These are phyloP conservation scores for Papilio aristodemus DNA, from an alignment of 1,140 invertebrate genomes.

Conservation along the genomic window DNA sequence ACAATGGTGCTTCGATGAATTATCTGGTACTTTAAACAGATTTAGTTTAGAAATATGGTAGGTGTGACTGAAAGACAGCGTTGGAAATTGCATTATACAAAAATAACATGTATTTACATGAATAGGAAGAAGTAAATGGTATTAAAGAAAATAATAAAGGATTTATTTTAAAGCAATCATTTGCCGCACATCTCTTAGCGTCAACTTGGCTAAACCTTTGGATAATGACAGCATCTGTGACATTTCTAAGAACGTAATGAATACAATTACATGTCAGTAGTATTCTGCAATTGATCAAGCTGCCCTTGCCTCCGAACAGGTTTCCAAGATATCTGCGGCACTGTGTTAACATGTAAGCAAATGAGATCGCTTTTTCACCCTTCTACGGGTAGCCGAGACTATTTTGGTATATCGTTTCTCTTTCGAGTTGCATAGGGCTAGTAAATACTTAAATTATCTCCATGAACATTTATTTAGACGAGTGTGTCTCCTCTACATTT, in stretches of 20 bases:
- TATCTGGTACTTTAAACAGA: neutral
- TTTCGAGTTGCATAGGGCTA: slow-evolving; percentile 30
- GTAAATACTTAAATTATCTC: neutral
- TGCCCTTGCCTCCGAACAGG: slow-evolving; percentile 27
- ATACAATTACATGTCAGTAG: neutral
- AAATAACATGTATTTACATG: neutral
- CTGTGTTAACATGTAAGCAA: slow-evolving; percentile 37
- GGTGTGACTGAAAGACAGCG: neutral
- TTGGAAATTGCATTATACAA: neutral
- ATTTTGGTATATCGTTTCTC: slow-evolving; percentile 32
- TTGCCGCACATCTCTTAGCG: too few species aligned
- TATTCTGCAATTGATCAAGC: slow-evolving; percentile 38
- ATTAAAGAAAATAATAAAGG: too few species aligned
- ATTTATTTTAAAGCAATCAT: too few species aligned
- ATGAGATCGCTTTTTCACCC: slow-evolving; percentile 40
- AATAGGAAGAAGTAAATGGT: neutral
- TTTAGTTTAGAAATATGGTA: neutral
- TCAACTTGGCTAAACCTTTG: neutral
- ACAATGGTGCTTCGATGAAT: slow-evolving; percentile 1
- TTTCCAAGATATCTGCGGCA: slow-evolving; percentile 32
- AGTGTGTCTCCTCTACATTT: too few species aligned
- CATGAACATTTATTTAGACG: too few species aligned
- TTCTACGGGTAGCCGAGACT: slow-evolving; percentile 30
- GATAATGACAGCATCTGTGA: neutral
- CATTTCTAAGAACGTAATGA: slow-evolving; percentile 5